Percentiles rank a stretch among this genome's conserved stretches.
Conservation (phyloP, 2,888 invertebrate genomes). For the Barypeithes pellucidus region DNA sequence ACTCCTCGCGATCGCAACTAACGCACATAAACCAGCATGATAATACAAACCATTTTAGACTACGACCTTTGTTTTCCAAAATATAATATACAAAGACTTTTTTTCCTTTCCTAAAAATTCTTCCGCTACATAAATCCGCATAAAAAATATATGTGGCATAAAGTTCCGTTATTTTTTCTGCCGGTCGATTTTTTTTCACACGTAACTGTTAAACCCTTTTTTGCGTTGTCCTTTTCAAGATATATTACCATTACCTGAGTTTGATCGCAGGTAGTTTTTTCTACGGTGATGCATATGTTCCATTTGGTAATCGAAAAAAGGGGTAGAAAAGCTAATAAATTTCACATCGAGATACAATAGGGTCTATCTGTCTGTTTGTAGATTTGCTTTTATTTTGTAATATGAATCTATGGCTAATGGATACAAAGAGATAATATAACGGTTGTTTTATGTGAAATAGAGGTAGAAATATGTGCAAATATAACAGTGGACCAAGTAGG, state of each 20-base stretch:
- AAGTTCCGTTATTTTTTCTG: slow-evolving; percentile 35
- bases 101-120: slow-evolving; percentile 19
- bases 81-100: slow-evolving; percentile 9
- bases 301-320: slow-evolving; percentile 42
- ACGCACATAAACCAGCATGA: too few species aligned
- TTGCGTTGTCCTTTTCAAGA: slow-evolving; percentile 52
- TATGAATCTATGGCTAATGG: slow-evolving; percentile 57
- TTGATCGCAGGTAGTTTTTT: slow-evolving; percentile 47
- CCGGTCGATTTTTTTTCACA: slow-evolving; percentile 52
- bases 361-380: slow-evolving; percentile 59
- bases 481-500: too few species aligned
- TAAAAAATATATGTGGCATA: slow-evolving; percentile 34
- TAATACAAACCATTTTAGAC: not conserved
- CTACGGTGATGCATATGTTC: slow-evolving; percentile 38
- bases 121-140: slow-evolving; percentile 50
- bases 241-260: slow-evolving; percentile 53
- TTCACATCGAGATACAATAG: slow-evolving; percentile 60
- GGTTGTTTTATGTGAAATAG: slow-evolving; percentile 44
- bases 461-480: not conserved
- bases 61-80: slow-evolving; percentile 22
- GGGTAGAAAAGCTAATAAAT: slow-evolving; percentile 57
- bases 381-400: slow-evolving; percentile 55
- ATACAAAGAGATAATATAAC: slow-evolving; percentile 52
- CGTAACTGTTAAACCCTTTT: slow-evolving; percentile 56
- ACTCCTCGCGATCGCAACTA: too few species aligned